Conservation (phyloP, 2,797 vertebrate genomes). For the Sebastes taczanowskii region DNA sequence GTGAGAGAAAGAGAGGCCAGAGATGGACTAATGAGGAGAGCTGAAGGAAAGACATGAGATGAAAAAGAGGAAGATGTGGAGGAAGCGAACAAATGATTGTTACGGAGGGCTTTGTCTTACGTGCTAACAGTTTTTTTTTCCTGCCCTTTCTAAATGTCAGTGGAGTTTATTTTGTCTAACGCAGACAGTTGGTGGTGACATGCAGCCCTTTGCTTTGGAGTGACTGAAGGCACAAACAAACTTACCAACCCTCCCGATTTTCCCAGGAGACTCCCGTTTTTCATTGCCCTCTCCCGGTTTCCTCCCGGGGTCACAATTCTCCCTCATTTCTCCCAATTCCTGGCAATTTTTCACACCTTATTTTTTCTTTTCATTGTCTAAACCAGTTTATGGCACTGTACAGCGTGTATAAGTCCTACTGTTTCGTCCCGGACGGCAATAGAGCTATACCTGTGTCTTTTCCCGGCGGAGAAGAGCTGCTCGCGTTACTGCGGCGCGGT, state of each 20-base stretch:
- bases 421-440: no score
- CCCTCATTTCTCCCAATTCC: no score
- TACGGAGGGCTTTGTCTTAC: slow-evolving; percentile 26
- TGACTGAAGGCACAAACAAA: slow-evolving; percentile 27
- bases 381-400: no score
- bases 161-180: slow-evolving; percentile 47
- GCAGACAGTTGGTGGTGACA: slow-evolving; percentile 73
- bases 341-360: no score
- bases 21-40: slow-evolving; percentile 59
- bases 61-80: slow-evolving; percentile 30
- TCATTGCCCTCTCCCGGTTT: no score
- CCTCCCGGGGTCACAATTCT: no score
- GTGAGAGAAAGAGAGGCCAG: slow-evolving; percentile 54
- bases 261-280: no score
- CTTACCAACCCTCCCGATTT: no score
- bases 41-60: slow-evolving; percentile 35
- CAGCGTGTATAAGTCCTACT: no score
- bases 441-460: no score
- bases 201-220: slow-evolving; percentile 69
- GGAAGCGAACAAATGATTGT: slow-evolving; percentile 34
- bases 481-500: accelerated
- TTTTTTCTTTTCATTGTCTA: no score
- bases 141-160: slow-evolving; percentile 64
- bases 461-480: no score
- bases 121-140: slow-evolving; percentile 25